phyloP scores from a whole-genome alignment of 37 sponge, comb jelly and placozoan species.

The Geodia barretti region DNA sequence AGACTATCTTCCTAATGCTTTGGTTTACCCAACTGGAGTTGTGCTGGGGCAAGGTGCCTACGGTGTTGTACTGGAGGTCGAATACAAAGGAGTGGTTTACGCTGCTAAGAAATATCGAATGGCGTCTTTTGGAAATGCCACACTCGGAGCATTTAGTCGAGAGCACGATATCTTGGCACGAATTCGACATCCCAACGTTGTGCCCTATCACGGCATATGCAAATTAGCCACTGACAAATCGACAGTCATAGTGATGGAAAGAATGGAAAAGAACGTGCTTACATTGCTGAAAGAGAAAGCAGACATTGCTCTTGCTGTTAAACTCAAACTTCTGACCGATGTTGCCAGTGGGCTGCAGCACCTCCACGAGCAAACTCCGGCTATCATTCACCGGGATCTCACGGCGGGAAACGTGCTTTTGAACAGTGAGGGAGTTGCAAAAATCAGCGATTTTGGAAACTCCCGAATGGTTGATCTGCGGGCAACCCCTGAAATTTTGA shows the following conservation, averaged over 20 bases:
- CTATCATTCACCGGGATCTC: conserved; percentile 7
- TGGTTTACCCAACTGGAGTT: too few relatives aligned
- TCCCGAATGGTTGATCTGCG: background rate
- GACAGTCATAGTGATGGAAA: background rate
- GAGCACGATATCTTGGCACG: background rate
- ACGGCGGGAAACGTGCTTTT: conserved; percentile 2
- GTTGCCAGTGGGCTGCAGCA: background rate
- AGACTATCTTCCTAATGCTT: too few relatives aligned
- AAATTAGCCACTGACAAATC: too few relatives aligned
- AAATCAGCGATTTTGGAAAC: conserved; percentile 9
- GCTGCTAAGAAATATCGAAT: background rate
- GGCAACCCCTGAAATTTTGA: background rate
- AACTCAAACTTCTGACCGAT: background rate
- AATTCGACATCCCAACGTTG: background rate
- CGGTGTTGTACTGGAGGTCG: background rate
- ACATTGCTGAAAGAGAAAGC: background rate
- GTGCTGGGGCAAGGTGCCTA: conserved; percentile 5
- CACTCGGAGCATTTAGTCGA: background rate
- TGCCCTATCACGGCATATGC: background rate
- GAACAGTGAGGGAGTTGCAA: background rate
- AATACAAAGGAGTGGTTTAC: background rate
- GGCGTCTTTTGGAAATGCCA: background rate
- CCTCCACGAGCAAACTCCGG: background rate
- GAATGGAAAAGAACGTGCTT: background rate
- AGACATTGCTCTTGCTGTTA: background rate